These are phyloP conservation scores for Champsocephalus esox DNA, from an alignment of 2,797 vertebrate genomes.

Conservation along the genomic window DNA sequence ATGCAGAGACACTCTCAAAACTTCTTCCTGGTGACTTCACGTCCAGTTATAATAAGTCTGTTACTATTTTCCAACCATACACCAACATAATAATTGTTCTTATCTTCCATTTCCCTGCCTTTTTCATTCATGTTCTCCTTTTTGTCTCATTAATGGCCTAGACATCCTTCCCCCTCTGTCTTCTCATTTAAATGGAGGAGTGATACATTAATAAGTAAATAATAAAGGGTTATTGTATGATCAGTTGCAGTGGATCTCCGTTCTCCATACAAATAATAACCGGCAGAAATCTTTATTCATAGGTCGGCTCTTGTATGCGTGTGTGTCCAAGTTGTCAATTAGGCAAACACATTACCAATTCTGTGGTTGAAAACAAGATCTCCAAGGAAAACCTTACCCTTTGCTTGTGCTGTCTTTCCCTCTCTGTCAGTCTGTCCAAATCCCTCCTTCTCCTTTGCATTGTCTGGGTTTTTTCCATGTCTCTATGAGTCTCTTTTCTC, in stretches of 20 bases:
- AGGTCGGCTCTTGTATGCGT: slow-evolving; percentile 9
- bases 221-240: slow-evolving; percentile 32
- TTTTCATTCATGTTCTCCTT: neutral
- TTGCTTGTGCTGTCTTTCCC: neutral
- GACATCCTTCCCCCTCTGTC: neutral
- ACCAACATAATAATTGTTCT: neutral
- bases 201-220: slow-evolving; percentile 11
- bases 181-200: slow-evolving; percentile 13
- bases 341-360: slow-evolving; percentile 43
- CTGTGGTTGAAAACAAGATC: slow-evolving; percentile 23
- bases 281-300: slow-evolving; percentile 52
- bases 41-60: too few relatives aligned
- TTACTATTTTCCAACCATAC: neutral
- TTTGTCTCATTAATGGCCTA: neutral
- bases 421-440: neutral
- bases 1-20: neutral
- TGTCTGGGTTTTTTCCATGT: slow-evolving; percentile 5
- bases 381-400: slow-evolving; percentile 16
- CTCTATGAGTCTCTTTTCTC: neutral
- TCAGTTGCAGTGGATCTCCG: slow-evolving; percentile 7
- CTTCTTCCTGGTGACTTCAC: too few relatives aligned
- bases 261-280: slow-evolving; percentile 29
- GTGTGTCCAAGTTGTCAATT: slow-evolving; percentile 20
- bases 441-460: neutral
- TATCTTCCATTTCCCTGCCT: too few relatives aligned